phyloP scores from a whole-genome alignment of 2,888 invertebrate genomes.

The Torymus tubicola region DNA sequence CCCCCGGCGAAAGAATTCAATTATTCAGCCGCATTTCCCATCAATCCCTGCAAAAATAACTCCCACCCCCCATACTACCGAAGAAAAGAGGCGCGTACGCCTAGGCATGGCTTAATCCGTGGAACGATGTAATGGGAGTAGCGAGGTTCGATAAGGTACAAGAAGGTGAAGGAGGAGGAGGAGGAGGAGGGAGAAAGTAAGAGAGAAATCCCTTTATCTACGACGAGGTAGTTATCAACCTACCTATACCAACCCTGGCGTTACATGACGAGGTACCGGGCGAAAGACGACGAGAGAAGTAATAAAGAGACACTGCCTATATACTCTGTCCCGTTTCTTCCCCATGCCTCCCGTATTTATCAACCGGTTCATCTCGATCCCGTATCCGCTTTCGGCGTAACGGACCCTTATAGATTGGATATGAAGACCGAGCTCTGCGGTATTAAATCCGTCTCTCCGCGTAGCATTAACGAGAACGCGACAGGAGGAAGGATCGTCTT shows the following conservation, averaged over 20 bases:
- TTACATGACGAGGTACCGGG: not conserved
- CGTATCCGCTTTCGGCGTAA: too few species aligned
- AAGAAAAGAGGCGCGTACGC: constrained; percentile 4
- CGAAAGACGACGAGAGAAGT: not conserved
- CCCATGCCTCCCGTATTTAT: not conserved
- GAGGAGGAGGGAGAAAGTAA: not conserved
- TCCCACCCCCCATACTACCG: not conserved
- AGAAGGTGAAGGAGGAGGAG: constrained; percentile 1
- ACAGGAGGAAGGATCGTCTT: too few species aligned
- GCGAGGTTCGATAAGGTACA: constrained; percentile 37
- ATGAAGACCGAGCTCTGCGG: not conserved
- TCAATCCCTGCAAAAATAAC: constrained; percentile 57
- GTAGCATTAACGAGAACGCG: not conserved
- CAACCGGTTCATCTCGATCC: not conserved
- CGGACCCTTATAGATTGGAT: not conserved
- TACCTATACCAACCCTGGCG: not conserved
- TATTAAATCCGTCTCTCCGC: too few species aligned
- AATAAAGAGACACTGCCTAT: constrained; percentile 35
- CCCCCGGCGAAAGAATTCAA: constrained; percentile 47
- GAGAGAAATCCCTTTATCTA: not conserved
- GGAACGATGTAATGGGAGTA: constrained; percentile 47
- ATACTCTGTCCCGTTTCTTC: not conserved
- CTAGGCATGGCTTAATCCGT: constrained; percentile 42
- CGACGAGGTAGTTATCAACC: constrained; percentile 9
- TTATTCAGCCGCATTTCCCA: constrained; percentile 59